A percentile compares a stretch with the other conserved stretches of the same genome.
Conservation (phyloP, 2,888 invertebrate genomes). For the Andrena trimmerana region DNA sequence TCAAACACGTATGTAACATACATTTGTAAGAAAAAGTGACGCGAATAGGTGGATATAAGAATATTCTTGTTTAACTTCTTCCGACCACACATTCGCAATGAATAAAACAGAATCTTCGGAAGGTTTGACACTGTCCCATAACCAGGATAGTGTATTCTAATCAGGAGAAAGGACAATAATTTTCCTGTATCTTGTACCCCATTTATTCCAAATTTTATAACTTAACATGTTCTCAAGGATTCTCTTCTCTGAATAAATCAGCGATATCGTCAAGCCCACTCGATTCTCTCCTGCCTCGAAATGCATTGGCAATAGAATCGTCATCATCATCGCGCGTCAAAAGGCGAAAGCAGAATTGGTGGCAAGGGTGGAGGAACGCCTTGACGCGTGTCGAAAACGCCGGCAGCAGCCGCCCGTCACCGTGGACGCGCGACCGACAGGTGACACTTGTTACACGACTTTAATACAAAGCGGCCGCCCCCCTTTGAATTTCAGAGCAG, state of each 20-base stretch:
- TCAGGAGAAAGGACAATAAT: no score
- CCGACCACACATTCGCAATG: no score
- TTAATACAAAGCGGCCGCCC: slow-evolving; percentile 60
- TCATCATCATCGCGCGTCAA: no score
- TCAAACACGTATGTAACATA: background rate
- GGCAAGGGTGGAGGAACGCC: slow-evolving; percentile 9
- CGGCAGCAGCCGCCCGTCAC: slow-evolving; percentile 37
- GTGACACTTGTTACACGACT: slow-evolving; percentile 60
- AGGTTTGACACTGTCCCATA: no score
- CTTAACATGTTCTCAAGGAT: no score
- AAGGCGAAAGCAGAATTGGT: slow-evolving; percentile 1
- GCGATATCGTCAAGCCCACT: background rate
- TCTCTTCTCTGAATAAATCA: background rate
- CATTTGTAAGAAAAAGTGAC: background rate
- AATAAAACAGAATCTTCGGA: no score
- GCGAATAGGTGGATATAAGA: no score
- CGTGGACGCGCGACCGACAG: slow-evolving; percentile 42
- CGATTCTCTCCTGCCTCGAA: background rate
- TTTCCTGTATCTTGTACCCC: no score
- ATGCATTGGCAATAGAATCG: no score
- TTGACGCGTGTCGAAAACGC: slow-evolving; percentile 50
- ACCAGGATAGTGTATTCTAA: no score
- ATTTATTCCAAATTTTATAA: no score
- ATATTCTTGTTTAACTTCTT: no score
- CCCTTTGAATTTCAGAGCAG: slow-evolving; percentile 60